Evolutionary conservation across 2,797 vertebrate genomes (phyloP), one percentile per base, ranked within the genome.

Genomic region (Eleutherodactylus coqui): DNA sequence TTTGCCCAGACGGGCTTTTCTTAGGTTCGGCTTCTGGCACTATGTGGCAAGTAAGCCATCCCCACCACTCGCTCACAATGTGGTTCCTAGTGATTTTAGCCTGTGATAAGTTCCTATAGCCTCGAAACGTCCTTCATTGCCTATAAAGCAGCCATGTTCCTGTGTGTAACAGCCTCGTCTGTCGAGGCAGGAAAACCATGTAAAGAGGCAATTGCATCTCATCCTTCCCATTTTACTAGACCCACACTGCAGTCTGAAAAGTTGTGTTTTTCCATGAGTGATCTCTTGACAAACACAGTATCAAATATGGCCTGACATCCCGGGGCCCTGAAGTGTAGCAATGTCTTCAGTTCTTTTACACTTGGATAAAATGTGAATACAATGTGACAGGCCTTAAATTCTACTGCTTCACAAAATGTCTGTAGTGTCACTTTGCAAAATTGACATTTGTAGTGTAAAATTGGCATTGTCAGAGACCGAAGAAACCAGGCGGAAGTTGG

Each of bases 391-490:
- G 5, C 75, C 41, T 80, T 29, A 73, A 45, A 79, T 64, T 70
- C 67, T 36, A 32, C 75, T 43, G 53, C 72, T 77, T 77, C 43
- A 58, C 14, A 75, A 75, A 62, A 62, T 60, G 55, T 75, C 82
- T 41, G 11, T 64, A 49, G 82, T 64, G 51, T 58, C 55, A 64
- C 41, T 84, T 72, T 55, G 62, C 34, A 72, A 83, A 72, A 53
- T 49, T 82, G 79, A 82, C 62, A 82, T 82, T 38, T 53, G 64
- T 51, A 51, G 64, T 82, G 79, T 69, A 69, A 82, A 82, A 82
- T 82, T 51, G 19, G 43, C 19, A 69, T 38, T 70, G 79, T 82
- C 79, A 82, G 79, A 70, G 8, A 38, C 49, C 6, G 64, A 51
- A 41, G 51, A 58, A 73, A 72, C 24, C 21, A n/a, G 36, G 69